phyloP scores from a whole-genome alignment of 2,797 vertebrate species.

The Poecilia velifera region DNA sequence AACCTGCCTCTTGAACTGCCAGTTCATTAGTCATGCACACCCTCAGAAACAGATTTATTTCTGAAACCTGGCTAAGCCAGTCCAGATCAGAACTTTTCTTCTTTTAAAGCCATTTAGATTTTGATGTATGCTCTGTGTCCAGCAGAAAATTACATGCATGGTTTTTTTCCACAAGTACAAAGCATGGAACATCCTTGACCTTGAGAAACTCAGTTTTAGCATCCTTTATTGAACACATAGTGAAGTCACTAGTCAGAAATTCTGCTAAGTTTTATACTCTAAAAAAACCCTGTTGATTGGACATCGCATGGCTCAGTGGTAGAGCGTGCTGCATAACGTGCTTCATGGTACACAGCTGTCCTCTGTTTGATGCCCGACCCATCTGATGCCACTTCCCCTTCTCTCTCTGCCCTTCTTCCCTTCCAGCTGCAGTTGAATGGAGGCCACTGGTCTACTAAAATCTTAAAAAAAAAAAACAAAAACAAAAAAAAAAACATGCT shows the following conservation, averaged over 20 bases:
- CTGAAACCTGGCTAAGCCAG: not conserved
- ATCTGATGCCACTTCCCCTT: not conserved
- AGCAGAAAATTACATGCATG: not conserved
- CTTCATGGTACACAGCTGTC: too few relatives aligned
- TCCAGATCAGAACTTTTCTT: not conserved
- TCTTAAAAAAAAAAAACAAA: too few relatives aligned
- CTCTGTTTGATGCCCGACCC: not conserved
- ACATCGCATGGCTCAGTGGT: not conserved
- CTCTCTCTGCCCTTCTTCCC: not conserved
- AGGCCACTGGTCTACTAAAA: not conserved
- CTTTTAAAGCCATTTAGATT: not conserved
- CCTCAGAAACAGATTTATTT: not conserved
- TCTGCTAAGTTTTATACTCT: not conserved
- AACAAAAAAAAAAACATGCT: not conserved
- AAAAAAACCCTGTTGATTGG: not conserved
- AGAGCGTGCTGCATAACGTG: not conserved
- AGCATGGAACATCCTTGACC: not conserved
- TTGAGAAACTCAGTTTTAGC: not conserved
- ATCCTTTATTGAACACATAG: not conserved
- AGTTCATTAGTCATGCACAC: not conserved
- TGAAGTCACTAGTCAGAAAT: not conserved
- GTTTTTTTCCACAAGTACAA: not conserved
- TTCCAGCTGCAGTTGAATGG: not conserved
- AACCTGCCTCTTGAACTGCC: not conserved
- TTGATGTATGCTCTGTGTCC: not conserved